These are phyloP conservation scores for Idaea biselata DNA, from an alignment of 2,888 invertebrate species.

Conservation along the genomic window DNA sequence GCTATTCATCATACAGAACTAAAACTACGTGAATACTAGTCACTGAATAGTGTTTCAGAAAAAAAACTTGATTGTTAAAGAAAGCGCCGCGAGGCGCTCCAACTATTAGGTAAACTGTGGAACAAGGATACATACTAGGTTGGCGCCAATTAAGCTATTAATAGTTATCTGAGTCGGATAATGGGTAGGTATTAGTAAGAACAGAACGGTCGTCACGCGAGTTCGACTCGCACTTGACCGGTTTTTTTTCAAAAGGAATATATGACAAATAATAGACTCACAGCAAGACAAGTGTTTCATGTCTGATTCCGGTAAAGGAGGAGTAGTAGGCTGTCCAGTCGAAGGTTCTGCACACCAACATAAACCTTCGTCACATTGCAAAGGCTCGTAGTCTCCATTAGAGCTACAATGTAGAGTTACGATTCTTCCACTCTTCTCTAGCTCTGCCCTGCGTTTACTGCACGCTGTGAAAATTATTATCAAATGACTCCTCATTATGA, in stretches of 20 bases:
- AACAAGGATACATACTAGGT: too few species aligned
- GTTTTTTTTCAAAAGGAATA: too few species aligned
- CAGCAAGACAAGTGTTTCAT: conserved; percentile 84
- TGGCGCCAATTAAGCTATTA: too few species aligned
- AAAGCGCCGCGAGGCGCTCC: too few species aligned
- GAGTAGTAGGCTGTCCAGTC: conserved; percentile 80
- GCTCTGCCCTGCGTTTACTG: conserved; percentile 79
- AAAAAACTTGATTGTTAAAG: too few species aligned
- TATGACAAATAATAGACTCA: conserved; percentile 54
- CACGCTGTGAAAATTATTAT: conserved; percentile 74
- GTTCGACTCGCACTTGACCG: too few species aligned
- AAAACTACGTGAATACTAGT: conserved; percentile 38
- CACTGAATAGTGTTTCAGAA: too few species aligned
- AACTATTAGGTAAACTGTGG: too few species aligned
- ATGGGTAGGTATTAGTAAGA: not conserved
- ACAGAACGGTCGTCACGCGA: too few species aligned
- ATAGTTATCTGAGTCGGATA: not conserved
- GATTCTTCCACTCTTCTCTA: conserved; percentile 66
- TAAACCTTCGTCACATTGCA: conserved; percentile 84
- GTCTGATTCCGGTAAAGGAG: conserved; percentile 79
- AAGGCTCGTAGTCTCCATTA: conserved; percentile 83
- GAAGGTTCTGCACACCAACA: conserved; percentile 85
- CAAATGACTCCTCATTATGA: too few species aligned
- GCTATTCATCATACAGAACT: conserved; percentile 35
- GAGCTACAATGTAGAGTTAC: conserved; percentile 83